Evolutionary conservation across 2,888 invertebrate species (phyloP).

Genomic region (Campopleginae sp.): DNA sequence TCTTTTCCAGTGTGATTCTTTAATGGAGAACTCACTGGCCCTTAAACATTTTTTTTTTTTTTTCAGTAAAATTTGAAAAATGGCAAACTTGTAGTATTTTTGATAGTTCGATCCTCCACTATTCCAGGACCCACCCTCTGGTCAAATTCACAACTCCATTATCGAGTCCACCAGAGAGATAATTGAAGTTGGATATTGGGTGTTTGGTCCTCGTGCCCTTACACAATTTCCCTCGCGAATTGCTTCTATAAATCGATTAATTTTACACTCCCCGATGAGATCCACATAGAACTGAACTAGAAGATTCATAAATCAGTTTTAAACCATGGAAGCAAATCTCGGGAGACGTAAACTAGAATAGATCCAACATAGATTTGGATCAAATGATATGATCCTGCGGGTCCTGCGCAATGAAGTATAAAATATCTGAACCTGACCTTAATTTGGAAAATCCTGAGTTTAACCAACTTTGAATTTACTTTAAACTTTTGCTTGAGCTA

Average conservation of each 20-base stretch:
- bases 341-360: neutral
- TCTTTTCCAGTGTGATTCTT: neutral
- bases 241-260: conserved; percentile 12
- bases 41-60: too few relatives aligned
- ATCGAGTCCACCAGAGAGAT: neutral
- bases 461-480: too few relatives aligned
- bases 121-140: neutral
- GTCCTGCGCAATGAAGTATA: neutral
- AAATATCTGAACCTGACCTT: neutral
- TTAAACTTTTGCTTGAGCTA: neutral
- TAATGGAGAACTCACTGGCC: neutral
- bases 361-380: neutral
- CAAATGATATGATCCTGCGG: neutral
- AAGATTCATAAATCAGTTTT: neutral
- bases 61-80: neutral
- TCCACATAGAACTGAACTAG: neutral
- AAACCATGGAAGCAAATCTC: neutral
- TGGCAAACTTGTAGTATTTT: neutral
- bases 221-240: neutral
- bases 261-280: neutral
- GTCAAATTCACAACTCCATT: conserved; percentile 5
- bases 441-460: neutral
- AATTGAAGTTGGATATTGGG: conserved; percentile 5
- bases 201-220: neutral
- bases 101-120: neutral